Conservation (phyloP, 2,113 vertebrate genomes). For the Mellivora capensis region DNA sequence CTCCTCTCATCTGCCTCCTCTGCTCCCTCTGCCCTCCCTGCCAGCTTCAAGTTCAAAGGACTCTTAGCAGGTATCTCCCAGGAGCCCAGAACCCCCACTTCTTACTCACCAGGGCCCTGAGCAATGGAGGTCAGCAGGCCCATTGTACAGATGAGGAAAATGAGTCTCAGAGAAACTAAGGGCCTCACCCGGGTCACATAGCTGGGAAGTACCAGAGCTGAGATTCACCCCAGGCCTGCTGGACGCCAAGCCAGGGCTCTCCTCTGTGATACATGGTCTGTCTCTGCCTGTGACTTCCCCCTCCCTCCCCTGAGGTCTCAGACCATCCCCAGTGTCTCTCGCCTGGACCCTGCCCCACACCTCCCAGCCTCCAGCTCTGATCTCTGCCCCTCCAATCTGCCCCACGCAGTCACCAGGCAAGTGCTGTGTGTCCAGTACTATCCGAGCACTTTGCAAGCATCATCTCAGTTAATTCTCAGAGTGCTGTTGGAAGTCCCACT, state of each 20-base stretch:
- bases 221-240: neutral
- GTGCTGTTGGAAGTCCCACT: neutral
- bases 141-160: neutral
- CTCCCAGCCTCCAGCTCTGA: neutral
- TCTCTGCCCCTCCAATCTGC: neutral
- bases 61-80: neutral
- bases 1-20: neutral
- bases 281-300: neutral
- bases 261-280: neutral
- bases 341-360: neutral
- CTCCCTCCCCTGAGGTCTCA: neutral
- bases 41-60: neutral
- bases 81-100: neutral
- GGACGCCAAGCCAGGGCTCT: neutral
- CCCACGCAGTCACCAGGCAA: neutral
- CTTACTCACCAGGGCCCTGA: neutral
- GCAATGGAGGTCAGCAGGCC: neutral
- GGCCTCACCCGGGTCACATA: neutral
- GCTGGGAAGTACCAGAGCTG: neutral
- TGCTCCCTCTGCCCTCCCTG: neutral
- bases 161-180: neutral
- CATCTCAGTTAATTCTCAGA: neutral
- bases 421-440: neutral
- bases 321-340: neutral
- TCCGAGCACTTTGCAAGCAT: neutral